Evolutionary conservation across 2,113 vertebrate genomes (phyloP).

Genomic region (Delphinapterus leucas): DNA sequence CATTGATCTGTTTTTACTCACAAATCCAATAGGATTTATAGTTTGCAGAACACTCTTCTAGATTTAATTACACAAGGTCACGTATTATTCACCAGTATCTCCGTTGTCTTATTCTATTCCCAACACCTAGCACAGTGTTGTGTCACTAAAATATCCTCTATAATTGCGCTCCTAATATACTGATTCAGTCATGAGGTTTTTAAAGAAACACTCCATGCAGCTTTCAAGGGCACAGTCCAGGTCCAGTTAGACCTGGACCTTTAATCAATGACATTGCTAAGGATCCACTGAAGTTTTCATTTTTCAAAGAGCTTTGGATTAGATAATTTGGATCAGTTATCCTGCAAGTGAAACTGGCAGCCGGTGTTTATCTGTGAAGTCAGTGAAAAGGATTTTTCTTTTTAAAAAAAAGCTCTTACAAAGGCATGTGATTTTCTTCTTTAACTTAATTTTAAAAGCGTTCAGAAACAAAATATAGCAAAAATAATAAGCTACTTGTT

Average conservation of each 20-base stretch:
- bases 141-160: neutral
- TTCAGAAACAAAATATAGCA: neutral
- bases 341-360: conserved; percentile 50
- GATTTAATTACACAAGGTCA: conserved; percentile 27
- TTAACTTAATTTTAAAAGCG: neutral
- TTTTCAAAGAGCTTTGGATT: conserved; percentile 53
- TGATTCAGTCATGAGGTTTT: neutral
- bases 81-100: neutral
- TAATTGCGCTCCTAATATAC: neutral
- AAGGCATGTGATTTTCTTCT: neutral
- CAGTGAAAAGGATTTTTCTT: neutral
- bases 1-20: conserved; percentile 29
- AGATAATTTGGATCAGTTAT: conserved; percentile 65
- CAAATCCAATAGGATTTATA: conserved; percentile 48
- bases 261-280: conserved; percentile 56
- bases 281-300: conserved; percentile 3
- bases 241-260: conserved; percentile 16
- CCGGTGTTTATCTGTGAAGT: conserved; percentile 48
- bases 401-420: neutral
- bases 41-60: conserved; percentile 16
- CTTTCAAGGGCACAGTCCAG: neutral
- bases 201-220: neutral
- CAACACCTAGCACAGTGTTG: neutral
- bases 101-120: neutral
- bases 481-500: conserved; percentile 13